Conservation (phyloP, 2,113 vertebrate species). For the Pterocles burchelli region DNA sequence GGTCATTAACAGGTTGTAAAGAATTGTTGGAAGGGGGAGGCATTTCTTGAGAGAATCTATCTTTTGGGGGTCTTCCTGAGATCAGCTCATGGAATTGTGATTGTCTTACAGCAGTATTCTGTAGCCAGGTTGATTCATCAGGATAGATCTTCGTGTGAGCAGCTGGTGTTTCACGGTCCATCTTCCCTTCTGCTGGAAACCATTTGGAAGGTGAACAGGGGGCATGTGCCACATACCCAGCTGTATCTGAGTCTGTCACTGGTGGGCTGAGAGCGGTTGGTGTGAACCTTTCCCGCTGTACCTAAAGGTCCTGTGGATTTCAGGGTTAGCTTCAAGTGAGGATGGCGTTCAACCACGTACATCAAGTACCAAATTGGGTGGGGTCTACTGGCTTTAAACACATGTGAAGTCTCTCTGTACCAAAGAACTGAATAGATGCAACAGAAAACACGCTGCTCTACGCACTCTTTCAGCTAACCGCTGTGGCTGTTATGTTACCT, state of each 20-base stretch:
- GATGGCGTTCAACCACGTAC: background rate
- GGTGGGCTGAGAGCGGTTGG: background rate
- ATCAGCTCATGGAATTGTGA: background rate
- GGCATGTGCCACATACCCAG: rapidly evolving
- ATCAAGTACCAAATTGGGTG: background rate
- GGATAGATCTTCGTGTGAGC: background rate
- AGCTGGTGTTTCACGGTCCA: background rate
- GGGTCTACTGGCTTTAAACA: background rate
- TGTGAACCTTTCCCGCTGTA: background rate
- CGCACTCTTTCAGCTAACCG: background rate
- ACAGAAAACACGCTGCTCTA: background rate
- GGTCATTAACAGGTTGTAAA: background rate
- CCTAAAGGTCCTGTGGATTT: background rate
- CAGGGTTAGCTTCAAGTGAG: background rate
- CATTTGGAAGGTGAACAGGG: background rate
- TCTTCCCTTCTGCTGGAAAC: background rate
- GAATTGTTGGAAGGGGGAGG: background rate
- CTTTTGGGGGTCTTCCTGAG: background rate
- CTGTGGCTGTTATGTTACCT: background rate
- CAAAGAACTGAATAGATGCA: background rate
- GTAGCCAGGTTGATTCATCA: background rate
- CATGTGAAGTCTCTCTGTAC: rapidly evolving
- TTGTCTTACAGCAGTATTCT: background rate
- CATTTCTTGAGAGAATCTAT: background rate
- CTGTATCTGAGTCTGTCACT: rapidly evolving